phyloP scores from a whole-genome alignment of 1,140 invertebrate species.

The Penaeus vannamei region DNA sequence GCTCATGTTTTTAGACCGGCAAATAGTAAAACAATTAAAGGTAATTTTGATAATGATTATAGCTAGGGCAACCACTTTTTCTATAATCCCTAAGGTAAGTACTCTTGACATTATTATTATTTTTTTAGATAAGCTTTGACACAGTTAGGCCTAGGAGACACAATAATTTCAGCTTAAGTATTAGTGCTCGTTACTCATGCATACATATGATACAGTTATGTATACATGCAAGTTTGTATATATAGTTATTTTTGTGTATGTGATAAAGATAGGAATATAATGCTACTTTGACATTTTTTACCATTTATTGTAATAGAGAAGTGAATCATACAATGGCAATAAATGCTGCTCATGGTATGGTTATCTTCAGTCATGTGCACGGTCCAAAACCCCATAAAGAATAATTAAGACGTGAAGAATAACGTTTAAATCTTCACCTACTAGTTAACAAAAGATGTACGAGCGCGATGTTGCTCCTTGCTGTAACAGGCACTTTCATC shows the following conservation, averaged over 20 bases:
- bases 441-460: not conserved
- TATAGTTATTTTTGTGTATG: conserved; percentile 22
- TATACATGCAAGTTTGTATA: conserved; percentile 16
- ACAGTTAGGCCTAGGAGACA: too few species aligned
- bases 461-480: not conserved
- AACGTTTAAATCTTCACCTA: not conserved
- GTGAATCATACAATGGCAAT: not conserved
- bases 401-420: not conserved
- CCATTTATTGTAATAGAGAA: conserved; percentile 8
- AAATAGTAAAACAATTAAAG: too few species aligned
- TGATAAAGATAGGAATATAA: not conserved
- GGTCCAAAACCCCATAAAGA: not conserved
- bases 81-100: too few species aligned
- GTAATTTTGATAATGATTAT: too few species aligned
- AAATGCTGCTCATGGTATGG: not conserved
- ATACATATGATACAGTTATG: conserved; percentile 7
- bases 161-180: too few species aligned
- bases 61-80: too few species aligned
- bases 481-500: conserved; percentile 79
- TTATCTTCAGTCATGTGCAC: not conserved
- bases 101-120: too few species aligned
- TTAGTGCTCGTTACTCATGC: too few species aligned
- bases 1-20: too few species aligned
- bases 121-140: too few species aligned
- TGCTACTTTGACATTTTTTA: not conserved